Conservation (phyloP, 1,140 invertebrate genomes). For the Akabosia matsudoensis region DNA sequence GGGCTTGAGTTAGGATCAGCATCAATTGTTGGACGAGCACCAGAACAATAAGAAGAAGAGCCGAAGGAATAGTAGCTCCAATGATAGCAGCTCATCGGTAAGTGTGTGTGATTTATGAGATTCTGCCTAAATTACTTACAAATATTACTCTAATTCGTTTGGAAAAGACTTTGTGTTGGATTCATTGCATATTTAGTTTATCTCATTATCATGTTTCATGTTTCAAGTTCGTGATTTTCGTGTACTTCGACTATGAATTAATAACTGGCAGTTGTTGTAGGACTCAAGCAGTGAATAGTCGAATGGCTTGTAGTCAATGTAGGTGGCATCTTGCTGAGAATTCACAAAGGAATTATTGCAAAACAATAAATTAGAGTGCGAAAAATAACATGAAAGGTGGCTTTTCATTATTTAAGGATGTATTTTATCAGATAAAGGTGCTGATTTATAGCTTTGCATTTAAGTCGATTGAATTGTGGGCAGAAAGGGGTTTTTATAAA, state of each 20-base stretch:
- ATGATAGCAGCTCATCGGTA: slow-evolving; percentile 8
- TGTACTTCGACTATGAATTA: neutral
- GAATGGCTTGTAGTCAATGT: neutral
- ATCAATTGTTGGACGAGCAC: neutral
- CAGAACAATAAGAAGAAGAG: neutral
- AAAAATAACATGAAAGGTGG: too few species aligned
- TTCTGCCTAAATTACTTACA: neutral
- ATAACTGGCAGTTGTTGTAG: neutral
- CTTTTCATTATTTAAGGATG: too few species aligned
- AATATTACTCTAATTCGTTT: neutral
- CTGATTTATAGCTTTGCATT: neutral
- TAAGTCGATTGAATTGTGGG: neutral
- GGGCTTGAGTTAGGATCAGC: slow-evolving; percentile 48
- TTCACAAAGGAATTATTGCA: neutral
- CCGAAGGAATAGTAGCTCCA: neutral
- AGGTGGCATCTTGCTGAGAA: neutral
- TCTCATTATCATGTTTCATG: neutral
- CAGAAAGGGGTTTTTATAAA: neutral
- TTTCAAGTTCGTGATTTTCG: neutral
- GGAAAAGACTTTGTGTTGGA: neutral
- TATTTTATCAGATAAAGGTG: neutral
- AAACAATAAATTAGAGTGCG: too few species aligned
- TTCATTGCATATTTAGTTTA: neutral
- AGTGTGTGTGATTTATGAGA: too few species aligned
- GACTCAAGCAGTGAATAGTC: too few species aligned